phyloP scores from a whole-genome alignment of 2,797 vertebrate species.

The Spatula versicolor region DNA sequence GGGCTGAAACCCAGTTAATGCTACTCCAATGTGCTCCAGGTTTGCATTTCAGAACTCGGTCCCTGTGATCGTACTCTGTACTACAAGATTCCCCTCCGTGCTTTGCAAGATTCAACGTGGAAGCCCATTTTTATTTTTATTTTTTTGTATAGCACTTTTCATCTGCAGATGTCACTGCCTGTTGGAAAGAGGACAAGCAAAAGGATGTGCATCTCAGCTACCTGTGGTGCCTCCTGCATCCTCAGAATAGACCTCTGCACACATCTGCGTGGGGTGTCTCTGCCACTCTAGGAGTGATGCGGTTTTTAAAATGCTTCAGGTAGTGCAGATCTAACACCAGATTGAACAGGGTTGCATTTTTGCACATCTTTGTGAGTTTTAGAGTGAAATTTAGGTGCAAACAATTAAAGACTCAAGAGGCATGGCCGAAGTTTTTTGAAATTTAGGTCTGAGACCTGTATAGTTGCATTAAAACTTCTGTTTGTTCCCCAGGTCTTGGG shows the following conservation, averaged over 20 bases:
- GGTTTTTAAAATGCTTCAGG: neutral
- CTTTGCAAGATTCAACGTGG: rapidly evolving
- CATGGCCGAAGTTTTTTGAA: neutral
- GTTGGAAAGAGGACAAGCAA: neutral
- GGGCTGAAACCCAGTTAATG: neutral
- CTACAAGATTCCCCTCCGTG: neutral
- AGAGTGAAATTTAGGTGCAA: neutral
- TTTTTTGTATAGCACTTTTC: neutral
- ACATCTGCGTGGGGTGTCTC: too few species aligned
- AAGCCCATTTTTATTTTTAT: neutral
- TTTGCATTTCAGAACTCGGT: neutral
- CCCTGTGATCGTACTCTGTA: neutral
- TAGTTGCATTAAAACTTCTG: neutral
- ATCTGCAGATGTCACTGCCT: neutral
- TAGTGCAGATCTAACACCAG: neutral
- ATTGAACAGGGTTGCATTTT: neutral
- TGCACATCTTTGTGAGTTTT: neutral
- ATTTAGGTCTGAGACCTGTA: neutral
- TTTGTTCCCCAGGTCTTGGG: neutral
- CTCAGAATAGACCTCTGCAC: neutral
- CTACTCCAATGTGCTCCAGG: neutral
- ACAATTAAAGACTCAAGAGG: neutral
- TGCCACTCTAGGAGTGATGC: neutral
- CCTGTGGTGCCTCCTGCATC: neutral
- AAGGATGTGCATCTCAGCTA: neutral